phyloP scores from a whole-genome alignment of 2,797 vertebrate species.

The Sandelia bainsii region DNA sequence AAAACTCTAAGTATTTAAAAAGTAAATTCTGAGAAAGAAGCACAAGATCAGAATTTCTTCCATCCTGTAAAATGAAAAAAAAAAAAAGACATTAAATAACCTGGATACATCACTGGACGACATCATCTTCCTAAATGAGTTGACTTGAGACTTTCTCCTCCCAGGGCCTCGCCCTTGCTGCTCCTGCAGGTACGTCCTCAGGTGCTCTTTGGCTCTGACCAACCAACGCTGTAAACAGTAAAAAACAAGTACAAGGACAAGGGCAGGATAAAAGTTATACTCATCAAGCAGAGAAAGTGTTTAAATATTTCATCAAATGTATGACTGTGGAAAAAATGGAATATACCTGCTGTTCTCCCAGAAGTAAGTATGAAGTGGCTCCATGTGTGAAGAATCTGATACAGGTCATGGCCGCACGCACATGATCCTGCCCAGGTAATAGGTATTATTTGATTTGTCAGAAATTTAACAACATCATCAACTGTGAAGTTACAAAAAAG shows the following conservation, averaged over 20 bases:
- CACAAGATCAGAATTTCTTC: not conserved
- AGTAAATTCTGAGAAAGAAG: not conserved
- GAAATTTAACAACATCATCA: not conserved
- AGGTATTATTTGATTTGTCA: not conserved
- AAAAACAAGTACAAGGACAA: not conserved
- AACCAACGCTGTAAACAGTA: conserved; percentile 85
- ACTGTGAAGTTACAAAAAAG: no score
- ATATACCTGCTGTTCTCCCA: conserved; percentile 88
- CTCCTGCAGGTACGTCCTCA: conserved; percentile 95
- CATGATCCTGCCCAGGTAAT: conserved; percentile 88
- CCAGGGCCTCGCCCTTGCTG: conserved; percentile 85
- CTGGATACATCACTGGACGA: conserved; percentile 93
- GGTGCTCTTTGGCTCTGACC: conserved; percentile 94
- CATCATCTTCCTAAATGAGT: conserved; percentile 95
- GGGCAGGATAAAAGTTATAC: not conserved
- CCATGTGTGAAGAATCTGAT: conserved; percentile 95
- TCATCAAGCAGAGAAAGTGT: not conserved
- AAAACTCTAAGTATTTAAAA: not conserved
- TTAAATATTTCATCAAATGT: not conserved
- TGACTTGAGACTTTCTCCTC: conserved; percentile 83
- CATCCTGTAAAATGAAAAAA: not conserved
- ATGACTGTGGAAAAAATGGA: not conserved
- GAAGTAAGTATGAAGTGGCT: conserved; percentile 90
- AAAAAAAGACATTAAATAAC: conserved; percentile 71
- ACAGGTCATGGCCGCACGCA: conserved; percentile 97